Base-by-base conservation (phyloP, 2,888 invertebrate species). In the Chromoteleia sp. region DNA sequence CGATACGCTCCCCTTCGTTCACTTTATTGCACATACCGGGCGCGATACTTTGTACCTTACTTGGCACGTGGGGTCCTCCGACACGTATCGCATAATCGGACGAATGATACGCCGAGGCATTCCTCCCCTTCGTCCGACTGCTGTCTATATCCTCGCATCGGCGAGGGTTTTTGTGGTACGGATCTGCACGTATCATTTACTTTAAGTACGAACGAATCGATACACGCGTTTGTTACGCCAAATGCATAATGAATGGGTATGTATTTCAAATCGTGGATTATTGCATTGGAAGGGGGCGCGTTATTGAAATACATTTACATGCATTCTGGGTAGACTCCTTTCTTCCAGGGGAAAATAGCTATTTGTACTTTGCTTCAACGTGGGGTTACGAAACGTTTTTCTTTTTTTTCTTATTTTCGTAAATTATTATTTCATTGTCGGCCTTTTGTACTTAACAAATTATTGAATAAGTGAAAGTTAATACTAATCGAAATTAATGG, bases 51-150 rank as follows among this genome's bases (percentile, higher is more conserved):
- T 52, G 52, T 65, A 54, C 67, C 52, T 79, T 54, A 59, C 68
- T 59, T 74, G 41, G 79, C 54, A 36, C 39, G 30, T 8, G n/a
- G 21, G 19, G 10, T 58, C 41, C 79, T 65, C 63, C 25, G 30
- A 36, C 61, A 19, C 74, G 54, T 79, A 73, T 73, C 79, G 73
- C 70, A 68, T 70, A 81, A 81, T 81, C 81, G 65, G 54, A 73
- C 76, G 67, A 73, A 81, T 58, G 81, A 81, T 77, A 81, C 82
- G 74, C 50, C 52, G 48, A 73, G 68, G 45, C 56, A 74, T 52
- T 63, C 43, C 75, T 70, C 68, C 61, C 74, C 52, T 70, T 63
- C 70, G 63, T 50, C 33, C 71, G 50, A 54, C 68, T 19, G 56
- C n/a, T 19, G 67, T 65, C 21, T 54, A 52, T 58, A 58, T 52